Conservation (phyloP, 2,888 invertebrate species). For the Imbricaverruca yamaguchii region DNA sequence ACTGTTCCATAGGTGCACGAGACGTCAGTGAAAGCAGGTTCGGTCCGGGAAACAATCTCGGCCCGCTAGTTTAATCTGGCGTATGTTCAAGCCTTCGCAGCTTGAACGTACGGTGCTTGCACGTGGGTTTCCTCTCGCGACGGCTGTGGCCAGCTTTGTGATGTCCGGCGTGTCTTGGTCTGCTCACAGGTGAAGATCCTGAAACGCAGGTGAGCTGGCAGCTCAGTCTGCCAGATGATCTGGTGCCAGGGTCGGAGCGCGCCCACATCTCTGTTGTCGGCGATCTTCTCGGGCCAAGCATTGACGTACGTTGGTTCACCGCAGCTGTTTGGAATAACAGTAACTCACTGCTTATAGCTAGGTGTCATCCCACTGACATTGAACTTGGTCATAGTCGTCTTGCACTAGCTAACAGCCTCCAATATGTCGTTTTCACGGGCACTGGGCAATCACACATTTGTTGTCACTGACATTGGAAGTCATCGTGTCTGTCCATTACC, state of each 20-base stretch:
- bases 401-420: not conserved
- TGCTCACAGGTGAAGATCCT: no score
- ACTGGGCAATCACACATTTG: not conserved
- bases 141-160: not conserved
- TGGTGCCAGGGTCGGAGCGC: conserved; percentile 56
- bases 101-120: no score
- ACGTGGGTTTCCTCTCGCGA: not conserved
- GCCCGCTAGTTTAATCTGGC: not conserved
- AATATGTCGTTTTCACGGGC: not conserved
- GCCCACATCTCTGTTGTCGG: conserved; percentile 55
- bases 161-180: no score
- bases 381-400: not conserved
- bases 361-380: not conserved
- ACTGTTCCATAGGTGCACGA: no score
- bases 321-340: not conserved
- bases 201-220: conserved; percentile 39
- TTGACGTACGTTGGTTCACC: conserved; percentile 39
- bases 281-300: conserved; percentile 56
- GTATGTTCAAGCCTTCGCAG: not conserved
- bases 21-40: no score
- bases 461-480: not conserved
- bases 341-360: no score
- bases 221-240: conserved; percentile 46
- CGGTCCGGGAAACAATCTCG: not conserved
- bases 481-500: no score